Evolutionary conservation across 2,888 invertebrate genomes (phyloP), one percentile per base, ranked within the genome.

Genomic region (Drosophila antonietae): DNA sequence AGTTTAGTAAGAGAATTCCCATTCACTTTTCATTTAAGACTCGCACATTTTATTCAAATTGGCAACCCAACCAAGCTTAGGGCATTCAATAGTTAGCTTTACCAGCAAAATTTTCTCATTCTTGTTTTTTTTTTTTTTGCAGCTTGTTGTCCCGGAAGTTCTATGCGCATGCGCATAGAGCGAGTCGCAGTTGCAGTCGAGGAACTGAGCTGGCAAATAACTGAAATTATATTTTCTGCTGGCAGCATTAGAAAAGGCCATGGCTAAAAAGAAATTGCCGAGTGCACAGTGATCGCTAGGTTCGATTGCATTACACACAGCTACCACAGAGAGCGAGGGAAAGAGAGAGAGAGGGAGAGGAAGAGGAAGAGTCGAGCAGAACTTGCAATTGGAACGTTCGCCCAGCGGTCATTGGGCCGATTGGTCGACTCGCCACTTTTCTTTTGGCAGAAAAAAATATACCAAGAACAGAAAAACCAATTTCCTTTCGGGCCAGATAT

Each of bases 141-240:
- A 62, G 47, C 66, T 80, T 76, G 81, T 68, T 77, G 79, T 86
- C 86, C 86, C 83, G 86, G 83, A 83, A 86, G 83, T 83, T 85
- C 88, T 84, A 83, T 85, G 88, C 85, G 85, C 84, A 84, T 82
- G 84, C 84, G 80, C 87, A 81, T 73, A 63, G 65, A 76, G 57
- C 69, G 81, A 67, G 67, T 73, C 76, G 68, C 73, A 53, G 52
- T 53, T 23, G 37, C 52, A 53, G 72, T 68, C 68, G 75, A 78
- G 75, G 83, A 85, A 85, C 83, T 80, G 73, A 73, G 76, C 80
- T 82, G 72, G 84, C 78, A 87, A 85, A 85, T 85, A 85, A 87
- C 84, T 77, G 78, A 85, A 85, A 85, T 85, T 85, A 85, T 84
- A 68, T 73, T 78, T 78, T 75, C 63, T 77, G 78, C 80, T 80